phyloP scores from a whole-genome alignment of 2,113 vertebrate genomes.

The Bubo scandiacus region DNA sequence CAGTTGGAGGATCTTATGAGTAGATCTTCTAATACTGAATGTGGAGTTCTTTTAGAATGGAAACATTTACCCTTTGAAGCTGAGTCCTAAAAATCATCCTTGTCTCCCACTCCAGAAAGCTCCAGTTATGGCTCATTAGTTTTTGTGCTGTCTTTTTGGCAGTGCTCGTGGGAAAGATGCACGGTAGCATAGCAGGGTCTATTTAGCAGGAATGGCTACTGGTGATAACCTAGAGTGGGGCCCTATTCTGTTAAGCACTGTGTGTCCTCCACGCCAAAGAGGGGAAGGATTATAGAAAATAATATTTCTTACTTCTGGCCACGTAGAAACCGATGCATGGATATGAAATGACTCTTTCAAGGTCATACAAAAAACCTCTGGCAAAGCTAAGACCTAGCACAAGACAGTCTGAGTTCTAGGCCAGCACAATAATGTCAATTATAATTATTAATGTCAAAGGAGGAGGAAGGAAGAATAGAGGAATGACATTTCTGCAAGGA shows the following conservation, averaged over 20 bases:
- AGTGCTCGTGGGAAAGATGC: not conserved
- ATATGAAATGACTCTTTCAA: slow-evolving; percentile 33
- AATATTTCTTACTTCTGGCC: not conserved
- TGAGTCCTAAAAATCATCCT: not conserved
- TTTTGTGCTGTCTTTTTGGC: slow-evolving; percentile 40
- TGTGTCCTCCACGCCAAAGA: not conserved
- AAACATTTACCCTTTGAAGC: not conserved
- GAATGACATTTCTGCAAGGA: slow-evolving; percentile 23
- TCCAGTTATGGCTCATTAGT: slow-evolving; percentile 4
- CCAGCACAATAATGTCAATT: slow-evolving; percentile 41
- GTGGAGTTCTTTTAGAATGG: not conserved
- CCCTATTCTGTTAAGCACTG: not conserved
- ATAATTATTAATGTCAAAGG: slow-evolving; percentile 42
- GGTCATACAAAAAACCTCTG: not conserved
- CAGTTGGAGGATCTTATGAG: not conserved
- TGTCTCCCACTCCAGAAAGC: slow-evolving; percentile 5
- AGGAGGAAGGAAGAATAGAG: slow-evolving; percentile 1
- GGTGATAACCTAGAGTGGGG: not conserved
- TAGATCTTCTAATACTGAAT: not conserved
- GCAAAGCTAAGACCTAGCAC: slow-evolving; percentile 22
- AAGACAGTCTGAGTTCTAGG: slow-evolving; percentile 25
- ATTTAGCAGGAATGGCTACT: slow-evolving; percentile 7
- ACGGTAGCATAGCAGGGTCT: not conserved
- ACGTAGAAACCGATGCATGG: not conserved
- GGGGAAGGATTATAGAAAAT: not conserved